Evolutionary conservation across 2,797 vertebrate genomes (phyloP), one percentile per base, ranked within the genome.

Genomic region (Falco biarmicus): DNA sequence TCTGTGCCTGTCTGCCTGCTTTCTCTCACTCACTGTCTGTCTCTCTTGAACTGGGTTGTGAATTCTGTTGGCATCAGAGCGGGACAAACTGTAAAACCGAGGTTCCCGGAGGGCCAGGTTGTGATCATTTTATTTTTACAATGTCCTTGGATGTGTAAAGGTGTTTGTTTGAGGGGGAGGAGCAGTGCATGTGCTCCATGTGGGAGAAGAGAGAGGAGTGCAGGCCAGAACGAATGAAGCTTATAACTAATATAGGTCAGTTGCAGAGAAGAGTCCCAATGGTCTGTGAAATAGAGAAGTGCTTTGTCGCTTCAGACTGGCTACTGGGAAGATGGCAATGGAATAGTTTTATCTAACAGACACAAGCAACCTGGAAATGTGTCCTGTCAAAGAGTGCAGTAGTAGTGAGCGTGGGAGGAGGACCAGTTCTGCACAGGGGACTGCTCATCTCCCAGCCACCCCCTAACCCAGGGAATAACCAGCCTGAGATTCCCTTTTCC

Each of bases 71-170:
- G 63, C 95, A 93, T 94, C 53, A 13, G 95, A 97, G 96, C 17
- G 37, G 97, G 90, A 96, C 97, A 91, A 60, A 63, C 96, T 97
- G 96, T 90, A 94, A 97, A 98, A 96, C 95, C 2, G 13, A 93
- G 95, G 95, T 92, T 97, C 98, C 97, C 97, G 2, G 94, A 93
- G 97, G 98, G 87, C 95, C 86, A 85, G 90, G 84, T 92, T 97
- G 96, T 94, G 97, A 96, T 98, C 81, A 78, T 97, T 98, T 98
- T 98, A 98, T 98, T 98, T 98, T 98, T 98, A 97, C 93, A 95
- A 87, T 66, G 97, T 98, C 98, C 98, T 98, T 98, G 98, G 97
- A 94, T 95, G 84, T 97, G 93, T 94, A 90, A 95, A 95, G 95
- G 96, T 97, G 97, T 97, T 96, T 96, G 90, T 96, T 91, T 93